Percentiles rank a stretch among this genome's conserved stretches.
phyloP scores from a whole-genome alignment of 2,888 invertebrate genomes.

The Euzetes globulus region DNA sequence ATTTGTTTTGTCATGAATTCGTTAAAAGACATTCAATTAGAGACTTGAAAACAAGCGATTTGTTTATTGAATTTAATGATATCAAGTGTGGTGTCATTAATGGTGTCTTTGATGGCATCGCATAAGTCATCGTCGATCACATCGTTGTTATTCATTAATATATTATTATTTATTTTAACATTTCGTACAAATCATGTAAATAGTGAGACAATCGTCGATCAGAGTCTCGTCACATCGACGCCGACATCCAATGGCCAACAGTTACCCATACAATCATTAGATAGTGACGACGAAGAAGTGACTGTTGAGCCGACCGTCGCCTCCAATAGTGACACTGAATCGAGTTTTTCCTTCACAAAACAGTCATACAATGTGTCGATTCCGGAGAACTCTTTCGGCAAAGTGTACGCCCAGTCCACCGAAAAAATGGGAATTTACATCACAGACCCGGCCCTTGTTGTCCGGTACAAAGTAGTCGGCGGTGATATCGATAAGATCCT shows the following conservation, averaged over 20 bases:
- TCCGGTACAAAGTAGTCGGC: conserved; percentile 75
- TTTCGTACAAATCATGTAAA: conserved; percentile 19
- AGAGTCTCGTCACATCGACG: not conserved
- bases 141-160: not conserved
- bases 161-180: conserved; percentile 15
- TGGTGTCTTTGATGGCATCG: not conserved
- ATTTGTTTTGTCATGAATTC: conserved; percentile 25
- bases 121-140: not conserved
- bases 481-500: conserved; percentile 86
- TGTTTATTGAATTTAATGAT: not conserved
- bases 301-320: not conserved
- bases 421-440: conserved; percentile 72
- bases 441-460: conserved; percentile 46
- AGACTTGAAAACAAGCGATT: not conserved
- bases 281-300: conserved; percentile 2
- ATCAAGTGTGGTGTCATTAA: not conserved
- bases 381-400: conserved; percentile 83
- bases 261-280: conserved; percentile 5
- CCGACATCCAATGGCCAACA: not conserved
- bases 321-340: not conserved
- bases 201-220: conserved; percentile 20
- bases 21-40: not conserved
- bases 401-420: conserved; percentile 66
- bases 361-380: conserved; percentile 76
- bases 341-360: conserved; percentile 56